phyloP scores from a whole-genome alignment of 2,888 invertebrate species.

The Polymixis flavicincta region DNA sequence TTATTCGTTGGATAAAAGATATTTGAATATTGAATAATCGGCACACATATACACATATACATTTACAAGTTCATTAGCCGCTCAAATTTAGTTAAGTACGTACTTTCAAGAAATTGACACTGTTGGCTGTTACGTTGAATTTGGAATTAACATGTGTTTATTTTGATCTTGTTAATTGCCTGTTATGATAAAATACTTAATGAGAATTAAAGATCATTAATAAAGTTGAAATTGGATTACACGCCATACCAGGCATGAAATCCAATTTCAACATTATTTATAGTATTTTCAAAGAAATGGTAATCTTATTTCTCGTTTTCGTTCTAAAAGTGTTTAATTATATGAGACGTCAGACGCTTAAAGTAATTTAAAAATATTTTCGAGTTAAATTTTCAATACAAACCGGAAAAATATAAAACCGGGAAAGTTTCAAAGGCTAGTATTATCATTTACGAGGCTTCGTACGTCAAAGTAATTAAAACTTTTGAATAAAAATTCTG shows the following conservation, averaged over 20 bases:
- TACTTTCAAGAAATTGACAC: not conserved
- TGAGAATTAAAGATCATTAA: too few relatives aligned
- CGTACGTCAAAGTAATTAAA: conserved; percentile 58
- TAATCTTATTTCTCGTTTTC: not conserved
- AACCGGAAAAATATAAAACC: conserved; percentile 21
- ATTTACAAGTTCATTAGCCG: not conserved
- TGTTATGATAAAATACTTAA: too few relatives aligned
- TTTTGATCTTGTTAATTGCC: not conserved
- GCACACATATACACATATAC: too few relatives aligned
- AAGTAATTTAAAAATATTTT: conserved; percentile 6
- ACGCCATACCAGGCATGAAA: too few relatives aligned
- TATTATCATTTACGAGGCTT: conserved; percentile 43
- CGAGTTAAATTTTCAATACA: not conserved
- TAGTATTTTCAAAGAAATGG: not conserved
- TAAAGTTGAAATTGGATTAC: too few relatives aligned
- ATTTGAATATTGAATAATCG: too few relatives aligned
- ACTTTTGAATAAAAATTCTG: conserved; percentile 52
- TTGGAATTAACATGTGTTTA: not conserved
- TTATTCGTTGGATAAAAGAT: too few relatives aligned
- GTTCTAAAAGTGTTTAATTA: not conserved
- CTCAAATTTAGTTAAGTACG: not conserved
- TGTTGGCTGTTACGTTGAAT: not conserved
- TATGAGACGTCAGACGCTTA: not conserved
- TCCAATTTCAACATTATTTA: not conserved
- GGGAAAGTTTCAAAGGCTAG: conserved; percentile 16